Percentiles rank a stretch among this genome's conserved stretches.
Conservation (phyloP, 2,888 invertebrate species). For the Smittia aterrima region DNA sequence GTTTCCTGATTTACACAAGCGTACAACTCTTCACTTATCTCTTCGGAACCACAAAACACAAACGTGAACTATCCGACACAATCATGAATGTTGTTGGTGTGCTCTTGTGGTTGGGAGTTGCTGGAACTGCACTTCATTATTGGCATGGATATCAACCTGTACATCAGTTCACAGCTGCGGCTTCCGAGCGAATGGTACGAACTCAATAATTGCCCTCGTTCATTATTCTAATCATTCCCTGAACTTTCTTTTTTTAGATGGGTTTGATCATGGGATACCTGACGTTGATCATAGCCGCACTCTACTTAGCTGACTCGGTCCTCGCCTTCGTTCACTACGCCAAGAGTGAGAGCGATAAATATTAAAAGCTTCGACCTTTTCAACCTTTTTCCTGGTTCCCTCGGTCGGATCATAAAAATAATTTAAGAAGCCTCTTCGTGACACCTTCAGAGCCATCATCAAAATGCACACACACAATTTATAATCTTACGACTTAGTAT, state of each 20-base stretch:
- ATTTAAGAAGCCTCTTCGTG: not conserved
- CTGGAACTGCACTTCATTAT: conserved; percentile 82
- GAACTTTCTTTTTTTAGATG: conserved; percentile 55
- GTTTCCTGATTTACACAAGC: conserved; percentile 79
- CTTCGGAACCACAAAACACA: conserved; percentile 75
- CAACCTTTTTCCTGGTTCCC: no score
- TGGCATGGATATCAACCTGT: conserved; percentile 85
- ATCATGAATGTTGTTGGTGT: conserved; percentile 86
- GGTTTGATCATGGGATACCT: conserved; percentile 78
- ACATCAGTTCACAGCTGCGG: conserved; percentile 70
- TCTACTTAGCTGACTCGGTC: conserved; percentile 77
- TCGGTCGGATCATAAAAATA: not conserved
- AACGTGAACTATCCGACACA: conserved; percentile 74
- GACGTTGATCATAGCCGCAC: conserved; percentile 75
- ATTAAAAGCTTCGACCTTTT: conserved; percentile 24
- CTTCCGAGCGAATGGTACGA: conserved; percentile 66
- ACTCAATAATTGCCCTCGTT: not conserved
- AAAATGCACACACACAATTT: not conserved
- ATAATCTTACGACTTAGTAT: not conserved
- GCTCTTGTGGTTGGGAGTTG: conserved; percentile 81
- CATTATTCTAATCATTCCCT: not conserved
- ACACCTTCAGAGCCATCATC: not conserved
- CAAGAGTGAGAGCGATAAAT: conserved; percentile 56
- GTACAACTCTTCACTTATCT: conserved; percentile 73
- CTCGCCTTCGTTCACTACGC: conserved; percentile 72